phyloP scores from a whole-genome alignment of 2,888 invertebrate species.

The Trichopria drosophilae region DNA sequence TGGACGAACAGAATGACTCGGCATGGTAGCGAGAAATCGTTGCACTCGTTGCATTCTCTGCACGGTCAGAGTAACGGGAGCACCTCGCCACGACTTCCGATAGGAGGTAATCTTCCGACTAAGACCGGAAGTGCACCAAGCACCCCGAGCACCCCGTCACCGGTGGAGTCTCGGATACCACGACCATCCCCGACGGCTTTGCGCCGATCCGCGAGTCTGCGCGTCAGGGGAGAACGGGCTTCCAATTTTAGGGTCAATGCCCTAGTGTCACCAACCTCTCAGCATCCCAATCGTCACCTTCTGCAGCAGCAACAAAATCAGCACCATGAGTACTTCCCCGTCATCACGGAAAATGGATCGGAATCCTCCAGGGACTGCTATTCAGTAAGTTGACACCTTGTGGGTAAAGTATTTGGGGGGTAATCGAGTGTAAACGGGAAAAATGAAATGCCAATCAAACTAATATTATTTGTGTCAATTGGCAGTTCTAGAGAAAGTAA shows the following conservation, averaged over 20 bases:
- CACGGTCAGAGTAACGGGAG: constrained; percentile 1
- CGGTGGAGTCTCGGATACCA: constrained; percentile 61
- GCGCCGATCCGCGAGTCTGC: constrained; percentile 69
- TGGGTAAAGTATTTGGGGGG: no score
- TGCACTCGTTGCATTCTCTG: constrained; percentile 34
- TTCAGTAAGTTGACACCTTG: constrained; percentile 45
- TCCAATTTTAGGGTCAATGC: no score
- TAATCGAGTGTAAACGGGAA: no score
- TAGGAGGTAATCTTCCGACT: constrained; percentile 1
- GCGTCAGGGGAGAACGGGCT: constrained; percentile 66
- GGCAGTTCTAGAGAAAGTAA: no score
- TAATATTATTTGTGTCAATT: no score
- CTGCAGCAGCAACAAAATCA: constrained; percentile 38
- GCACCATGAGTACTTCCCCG: constrained; percentile 63
- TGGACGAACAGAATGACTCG: constrained; percentile 43
- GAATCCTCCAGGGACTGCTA: constrained; percentile 53
- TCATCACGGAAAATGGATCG: constrained; percentile 67
- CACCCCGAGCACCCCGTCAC: constrained; percentile 10
- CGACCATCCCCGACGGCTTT: constrained; percentile 59
- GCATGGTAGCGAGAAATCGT: constrained; percentile 43
- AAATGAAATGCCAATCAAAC: no score
- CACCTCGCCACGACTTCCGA: neutral
- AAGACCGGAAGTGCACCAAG: neutral
- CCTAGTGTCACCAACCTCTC: constrained; percentile 28
- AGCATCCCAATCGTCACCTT: constrained; percentile 21